Conservation (phyloP, 2,888 invertebrate genomes). For the Drosophila emarginata region DNA sequence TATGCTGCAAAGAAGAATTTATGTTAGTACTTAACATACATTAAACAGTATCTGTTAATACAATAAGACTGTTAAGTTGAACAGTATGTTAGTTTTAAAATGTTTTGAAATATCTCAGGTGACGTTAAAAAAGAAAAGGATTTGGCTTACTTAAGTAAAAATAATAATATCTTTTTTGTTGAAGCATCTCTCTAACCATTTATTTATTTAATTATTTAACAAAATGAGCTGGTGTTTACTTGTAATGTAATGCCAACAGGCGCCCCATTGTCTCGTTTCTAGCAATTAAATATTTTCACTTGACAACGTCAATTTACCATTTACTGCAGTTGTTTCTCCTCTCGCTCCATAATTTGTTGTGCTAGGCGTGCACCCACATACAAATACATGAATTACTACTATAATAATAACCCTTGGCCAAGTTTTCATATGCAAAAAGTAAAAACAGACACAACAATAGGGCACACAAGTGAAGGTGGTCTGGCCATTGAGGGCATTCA, state of each 20-base stretch:
- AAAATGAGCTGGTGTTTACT: conserved; percentile 16
- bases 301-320: conserved; percentile 53
- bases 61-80: not conserved
- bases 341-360: not conserved
- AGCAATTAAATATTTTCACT: conserved; percentile 74
- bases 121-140: not conserved
- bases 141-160: not conserved
- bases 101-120: not conserved
- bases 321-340: conserved; percentile 37
- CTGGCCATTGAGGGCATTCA: not conserved
- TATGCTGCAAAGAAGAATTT: not conserved
- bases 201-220: not conserved
- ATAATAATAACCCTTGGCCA: conserved; percentile 34
- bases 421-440: conserved; percentile 35
- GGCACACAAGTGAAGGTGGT: conserved; percentile 8
- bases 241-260: conserved; percentile 43
- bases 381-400: conserved; percentile 18
- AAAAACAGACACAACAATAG: conserved; percentile 30
- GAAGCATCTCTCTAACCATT: not conserved
- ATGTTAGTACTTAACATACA: not conserved
- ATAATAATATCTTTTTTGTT: not conserved
- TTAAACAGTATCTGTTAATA: not conserved
- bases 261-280: conserved; percentile 64
- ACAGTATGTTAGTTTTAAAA: not conserved
- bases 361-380: not conserved